Base-by-base conservation (phyloP, 1,140 invertebrate species). In the Polyergus mexicanus region DNA sequence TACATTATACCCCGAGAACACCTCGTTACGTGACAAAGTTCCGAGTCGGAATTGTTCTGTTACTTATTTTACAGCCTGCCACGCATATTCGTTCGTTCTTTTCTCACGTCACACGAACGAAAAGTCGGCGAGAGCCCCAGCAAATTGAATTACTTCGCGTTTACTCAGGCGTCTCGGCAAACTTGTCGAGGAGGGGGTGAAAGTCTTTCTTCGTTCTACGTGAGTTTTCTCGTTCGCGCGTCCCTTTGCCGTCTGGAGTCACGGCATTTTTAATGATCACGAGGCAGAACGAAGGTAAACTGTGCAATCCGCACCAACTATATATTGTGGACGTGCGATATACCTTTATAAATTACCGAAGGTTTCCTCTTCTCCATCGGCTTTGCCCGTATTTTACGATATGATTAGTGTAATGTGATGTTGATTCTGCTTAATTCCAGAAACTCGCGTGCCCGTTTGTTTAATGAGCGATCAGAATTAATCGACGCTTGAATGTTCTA, bases 61-160 rank as follows among this genome's bases (percentile, higher is more conserved):
- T 83, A 83, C 66, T 81, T 81, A 81, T 35, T 83, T 83, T 35
- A 74, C 58, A 63, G 69, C 60, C 72, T 54, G 72, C 81, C 71
- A 84, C 81, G 81, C 81, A 63, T 77, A 58, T 76, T 74, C 74
- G 81, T 65, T 41, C 60, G 58, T 69, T 65, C 81, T 77, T 84
- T 81, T 83, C 68, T 84, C 81, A 65, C 77, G 72, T 84, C 81
- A 77, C 58, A 77, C 56, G 80, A 84, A 75, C 81, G 71, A 60
- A 75, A 76, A 84, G 72, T 65, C 81, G 74, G 74, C 72, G 72
- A 76, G 72, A 76, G 72, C 35, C 3, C 68, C 72, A 44, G 47
- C 32, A 77, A 84, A 84, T 84, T 77, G 81, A 84, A 87, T 89
- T 84, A 84, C 81, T 84, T 87, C 51, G 75, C 74, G 38, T 80